Evolutionary conservation across 1,140 invertebrate species (phyloP).

Genomic region (Epicauta chinensis): DNA sequence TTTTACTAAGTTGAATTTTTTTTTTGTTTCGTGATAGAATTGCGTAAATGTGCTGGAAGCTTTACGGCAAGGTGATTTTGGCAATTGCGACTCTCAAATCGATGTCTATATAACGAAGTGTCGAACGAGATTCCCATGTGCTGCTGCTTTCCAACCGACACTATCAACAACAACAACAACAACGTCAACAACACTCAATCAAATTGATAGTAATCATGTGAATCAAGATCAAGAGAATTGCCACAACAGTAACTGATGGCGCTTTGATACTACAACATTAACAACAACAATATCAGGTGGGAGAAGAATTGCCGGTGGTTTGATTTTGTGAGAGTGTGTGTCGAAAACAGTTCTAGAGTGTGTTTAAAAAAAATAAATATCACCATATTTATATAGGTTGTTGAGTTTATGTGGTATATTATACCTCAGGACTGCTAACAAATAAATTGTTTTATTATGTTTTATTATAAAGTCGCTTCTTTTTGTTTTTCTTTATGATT

Average conservation of each 20-base stretch:
- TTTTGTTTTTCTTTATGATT: constrained; percentile 7
- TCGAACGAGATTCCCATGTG: constrained; percentile 66
- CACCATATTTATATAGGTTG: constrained; percentile 10
- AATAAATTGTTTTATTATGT: constrained; percentile 23
- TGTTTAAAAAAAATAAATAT: constrained; percentile 18
- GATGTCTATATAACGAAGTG: constrained; percentile 65
- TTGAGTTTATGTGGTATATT: constrained; percentile 17
- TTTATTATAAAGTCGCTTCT: constrained; percentile 2
- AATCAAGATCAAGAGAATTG: constrained; percentile 45
- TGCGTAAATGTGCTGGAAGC: constrained; percentile 72
- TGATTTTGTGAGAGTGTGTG: constrained; percentile 19
- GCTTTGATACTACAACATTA: neutral
- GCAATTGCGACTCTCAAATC: constrained; percentile 59
- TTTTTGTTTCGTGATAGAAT: too few species aligned
- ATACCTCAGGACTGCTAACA: constrained; percentile 21
- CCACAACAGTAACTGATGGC: constrained; percentile 45
- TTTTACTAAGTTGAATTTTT: too few species aligned
- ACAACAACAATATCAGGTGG: constrained; percentile 4
- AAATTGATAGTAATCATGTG: constrained; percentile 30
- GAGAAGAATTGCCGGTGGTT: constrained; percentile 17
- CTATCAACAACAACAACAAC: constrained; percentile 37
- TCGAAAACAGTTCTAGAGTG: constrained; percentile 16
- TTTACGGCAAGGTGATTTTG: constrained; percentile 72
- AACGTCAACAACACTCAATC: constrained; percentile 13
- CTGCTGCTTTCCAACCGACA: constrained; percentile 58